phyloP scores from a whole-genome alignment of 2,797 vertebrate genomes.

The Ptychadena robeensis region DNA sequence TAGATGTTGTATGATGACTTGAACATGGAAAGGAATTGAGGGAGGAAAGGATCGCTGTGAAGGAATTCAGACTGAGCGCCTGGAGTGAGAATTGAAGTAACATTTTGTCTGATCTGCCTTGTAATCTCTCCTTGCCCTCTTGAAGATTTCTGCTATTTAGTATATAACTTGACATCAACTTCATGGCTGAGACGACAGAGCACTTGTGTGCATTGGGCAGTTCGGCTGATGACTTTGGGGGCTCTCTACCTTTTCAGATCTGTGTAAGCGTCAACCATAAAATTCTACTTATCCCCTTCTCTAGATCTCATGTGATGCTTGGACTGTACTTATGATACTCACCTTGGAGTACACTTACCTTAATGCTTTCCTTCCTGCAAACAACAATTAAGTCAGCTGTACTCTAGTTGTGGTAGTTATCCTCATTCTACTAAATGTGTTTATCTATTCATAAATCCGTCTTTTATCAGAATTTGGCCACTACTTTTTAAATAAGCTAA shows the following conservation, averaged over 20 bases:
- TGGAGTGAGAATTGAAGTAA: slow-evolving; percentile 21
- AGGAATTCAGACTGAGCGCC: slow-evolving; percentile 21
- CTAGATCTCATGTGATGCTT: neutral
- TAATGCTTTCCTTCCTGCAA: neutral
- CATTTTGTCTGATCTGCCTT: slow-evolving; percentile 13
- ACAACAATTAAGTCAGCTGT: neutral
- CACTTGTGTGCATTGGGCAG: neutral
- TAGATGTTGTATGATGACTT: neutral
- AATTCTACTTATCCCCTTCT: neutral
- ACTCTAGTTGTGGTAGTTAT: no score
- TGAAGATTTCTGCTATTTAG: neutral
- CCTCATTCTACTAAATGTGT: no score
- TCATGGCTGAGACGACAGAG: neutral
- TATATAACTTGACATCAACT: slow-evolving; percentile 14
- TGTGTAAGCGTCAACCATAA: neutral
- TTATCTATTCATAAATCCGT: no score
- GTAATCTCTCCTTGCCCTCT: neutral
- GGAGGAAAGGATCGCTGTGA: neutral
- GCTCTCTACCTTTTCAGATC: neutral
- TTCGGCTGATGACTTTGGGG: slow-evolving; percentile 2
- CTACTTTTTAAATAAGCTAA: neutral
- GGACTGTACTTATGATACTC: neutral
- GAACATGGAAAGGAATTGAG: neutral
- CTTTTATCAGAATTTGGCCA: no score
- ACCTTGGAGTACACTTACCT: neutral